Conservation (phyloP, 2,888 invertebrate species). For the Erebia ligea region DNA sequence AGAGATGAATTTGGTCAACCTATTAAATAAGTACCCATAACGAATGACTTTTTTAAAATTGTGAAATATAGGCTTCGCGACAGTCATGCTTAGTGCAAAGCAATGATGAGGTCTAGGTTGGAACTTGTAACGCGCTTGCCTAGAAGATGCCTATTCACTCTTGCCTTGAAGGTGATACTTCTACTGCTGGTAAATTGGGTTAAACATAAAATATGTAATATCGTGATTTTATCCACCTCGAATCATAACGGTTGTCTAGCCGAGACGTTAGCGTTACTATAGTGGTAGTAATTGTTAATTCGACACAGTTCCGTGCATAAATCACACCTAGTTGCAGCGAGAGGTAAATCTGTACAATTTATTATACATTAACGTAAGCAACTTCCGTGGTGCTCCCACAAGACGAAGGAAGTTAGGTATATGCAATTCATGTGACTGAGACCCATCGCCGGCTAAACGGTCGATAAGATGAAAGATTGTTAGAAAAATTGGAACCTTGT, state of each 20-base stretch:
- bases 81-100: no score
- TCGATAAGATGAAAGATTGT: conserved; percentile 49
- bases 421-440: conserved; percentile 49
- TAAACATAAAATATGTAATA: conserved; percentile 41
- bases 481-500: conserved; percentile 71
- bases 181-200: conserved; percentile 29
- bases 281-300: conserved; percentile 73
- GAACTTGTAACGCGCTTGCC: no score
- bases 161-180: no score
- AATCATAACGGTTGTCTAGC: conserved; percentile 57
- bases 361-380: conserved; percentile 58
- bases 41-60: no score
- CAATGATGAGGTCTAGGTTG: no score
- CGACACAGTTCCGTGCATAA: conserved; percentile 73
- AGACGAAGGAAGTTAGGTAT: conserved; percentile 62
- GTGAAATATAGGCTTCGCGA: no score
- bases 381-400: conserved; percentile 50
- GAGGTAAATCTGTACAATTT: conserved; percentile 69
- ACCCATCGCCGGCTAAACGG: conserved; percentile 47
- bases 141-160: no score
- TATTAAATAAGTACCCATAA: no score
- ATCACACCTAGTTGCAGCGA: conserved; percentile 69
- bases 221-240: conserved; percentile 37
- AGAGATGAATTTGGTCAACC: no score
- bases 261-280: conserved; percentile 55